Base-by-base conservation (phyloP, 1,140 invertebrate species). In the Eumaeus atala region DNA sequence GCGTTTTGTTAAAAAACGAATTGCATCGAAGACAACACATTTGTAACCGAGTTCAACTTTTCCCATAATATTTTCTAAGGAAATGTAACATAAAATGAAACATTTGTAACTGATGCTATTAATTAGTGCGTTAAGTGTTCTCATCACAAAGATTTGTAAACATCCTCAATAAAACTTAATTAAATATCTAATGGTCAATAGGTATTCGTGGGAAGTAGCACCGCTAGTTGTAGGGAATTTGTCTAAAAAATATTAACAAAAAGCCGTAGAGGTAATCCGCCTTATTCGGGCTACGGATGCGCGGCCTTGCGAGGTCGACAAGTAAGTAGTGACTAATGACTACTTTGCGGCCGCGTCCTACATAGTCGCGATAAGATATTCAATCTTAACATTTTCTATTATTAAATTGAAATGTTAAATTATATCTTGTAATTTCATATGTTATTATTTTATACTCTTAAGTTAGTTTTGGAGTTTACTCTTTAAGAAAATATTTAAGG, bases 301-400 rank as follows among this genome's bases (percentile, higher is more conserved):
- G 47, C 50, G 47, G 73, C 73, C 73, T 76, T 76, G 71, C 63
- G 73, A 76, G 73, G 73, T 74, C 73, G 66, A 37, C 18, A 9
- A 16, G 40, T 28, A 6, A 28, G 2, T n/a, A n/a, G n/a, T n/a
- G n/a, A 40, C 38, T 7, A 40, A 16, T n/a, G n/a, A n/a, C n/a
- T n/a, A n/a, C n/a, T n/a, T 28, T 28, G 10, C 8, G 42, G 35
- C 28, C 40, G 44, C 8, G 40, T 8, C n/a, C 72, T 38, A 74
- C 69, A 76, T 69, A 64, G 71, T 38, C 51, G 12, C 42, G 62
- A 35, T 36, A 3, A 28, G 38, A 5, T 16, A 0, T n/a, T n/a
- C n/a, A n/a, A n/a, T n/a, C n/a, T n/a, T n/a, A n/a, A n/a, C n/a
- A n/a, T n/a, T n/a, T n/a, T n/a, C n/a, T n/a, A n/a, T n/a, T n/a